phyloP scores from a whole-genome alignment of 1,140 invertebrate genomes.

The Bombus impatiens region DNA sequence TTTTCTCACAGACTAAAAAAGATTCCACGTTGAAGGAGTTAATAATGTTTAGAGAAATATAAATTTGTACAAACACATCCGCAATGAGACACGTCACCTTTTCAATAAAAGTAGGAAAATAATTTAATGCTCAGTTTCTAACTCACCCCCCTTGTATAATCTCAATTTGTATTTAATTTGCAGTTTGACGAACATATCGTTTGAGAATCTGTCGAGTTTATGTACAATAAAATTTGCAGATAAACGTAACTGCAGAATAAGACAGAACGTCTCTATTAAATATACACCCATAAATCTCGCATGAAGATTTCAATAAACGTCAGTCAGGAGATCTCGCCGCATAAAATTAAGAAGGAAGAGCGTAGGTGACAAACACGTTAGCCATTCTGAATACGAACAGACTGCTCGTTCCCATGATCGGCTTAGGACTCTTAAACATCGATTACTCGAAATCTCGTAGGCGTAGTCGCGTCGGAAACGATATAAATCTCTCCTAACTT shows the following conservation, averaged over 20 bases:
- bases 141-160: neutral
- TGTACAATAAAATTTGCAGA: neutral
- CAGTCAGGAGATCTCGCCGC: neutral
- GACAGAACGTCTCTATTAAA: neutral
- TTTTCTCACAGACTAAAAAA: neutral
- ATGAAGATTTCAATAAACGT: constrained; percentile 2
- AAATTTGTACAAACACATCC: neutral
- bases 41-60: too few species aligned
- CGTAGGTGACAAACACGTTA: constrained; percentile 45
- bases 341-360: constrained; percentile 46
- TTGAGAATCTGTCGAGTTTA: neutral
- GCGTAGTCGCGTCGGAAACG: constrained; percentile 23
- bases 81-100: neutral
- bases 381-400: constrained; percentile 29
- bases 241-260: neutral
- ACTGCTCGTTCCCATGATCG: constrained; percentile 29
- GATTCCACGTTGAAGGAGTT: too few species aligned
- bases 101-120: neutral
- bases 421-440: constrained; percentile 51
- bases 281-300: neutral
- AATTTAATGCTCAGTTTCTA: neutral
- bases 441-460: constrained; percentile 51
- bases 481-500: constrained; percentile 36
- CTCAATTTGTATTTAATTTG: neutral
- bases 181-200: neutral